phyloP scores from a whole-genome alignment of 2,888 invertebrate species.

The Polymixis flavicincta region DNA sequence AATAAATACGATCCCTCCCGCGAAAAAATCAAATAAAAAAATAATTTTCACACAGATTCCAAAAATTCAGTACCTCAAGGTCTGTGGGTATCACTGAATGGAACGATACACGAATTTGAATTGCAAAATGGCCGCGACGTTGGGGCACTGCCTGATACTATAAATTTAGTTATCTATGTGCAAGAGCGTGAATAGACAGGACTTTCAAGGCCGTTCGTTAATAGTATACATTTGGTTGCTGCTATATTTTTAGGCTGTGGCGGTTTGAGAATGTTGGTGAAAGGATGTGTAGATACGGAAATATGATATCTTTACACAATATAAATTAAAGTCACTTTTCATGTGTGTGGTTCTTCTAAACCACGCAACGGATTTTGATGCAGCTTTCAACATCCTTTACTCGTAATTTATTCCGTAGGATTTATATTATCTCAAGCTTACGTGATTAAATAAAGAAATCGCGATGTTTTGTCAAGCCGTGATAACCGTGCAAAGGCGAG shows the following conservation, averaged over 20 bases:
- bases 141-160: conserved; percentile 46
- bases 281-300: not conserved
- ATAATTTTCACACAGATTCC: conserved; percentile 34
- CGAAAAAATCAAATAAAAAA: not conserved
- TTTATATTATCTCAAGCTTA: not conserved
- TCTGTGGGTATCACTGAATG: conserved; percentile 40
- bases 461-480: too few relatives aligned
- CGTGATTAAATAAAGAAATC: too few relatives aligned
- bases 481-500: too few relatives aligned
- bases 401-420: not conserved
- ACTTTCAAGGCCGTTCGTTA: conserved; percentile 23
- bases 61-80: conserved; percentile 49
- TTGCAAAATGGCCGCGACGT: conserved; percentile 52
- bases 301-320: not conserved
- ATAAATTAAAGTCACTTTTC: not conserved
- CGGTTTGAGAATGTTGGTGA: not conserved
- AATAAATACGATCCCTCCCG: not conserved
- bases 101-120: conserved; percentile 57
- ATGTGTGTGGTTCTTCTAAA: too few relatives aligned
- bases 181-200: conserved; percentile 25
- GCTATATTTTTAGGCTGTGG: not conserved
- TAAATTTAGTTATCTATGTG: conserved; percentile 51
- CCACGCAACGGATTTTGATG: too few relatives aligned
- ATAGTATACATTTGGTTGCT: not conserved
- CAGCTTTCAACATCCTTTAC: too few relatives aligned